Percentiles rank a stretch among this genome's conserved stretches.
Evolutionary conservation across 2,888 invertebrate genomes (phyloP).

Genomic region (Punctoribates punctum): DNA sequence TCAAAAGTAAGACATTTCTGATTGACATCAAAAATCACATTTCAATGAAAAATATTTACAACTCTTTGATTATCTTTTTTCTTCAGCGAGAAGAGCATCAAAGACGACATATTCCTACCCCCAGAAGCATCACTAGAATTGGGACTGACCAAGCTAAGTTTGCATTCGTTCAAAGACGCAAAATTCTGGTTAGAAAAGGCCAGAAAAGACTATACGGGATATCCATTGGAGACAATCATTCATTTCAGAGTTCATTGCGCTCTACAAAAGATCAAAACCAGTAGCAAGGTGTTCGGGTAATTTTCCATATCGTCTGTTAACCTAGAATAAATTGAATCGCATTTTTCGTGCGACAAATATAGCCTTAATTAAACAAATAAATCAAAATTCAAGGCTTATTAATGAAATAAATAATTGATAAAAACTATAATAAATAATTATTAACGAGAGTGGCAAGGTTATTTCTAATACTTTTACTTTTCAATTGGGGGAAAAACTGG

Average conservation of each 20-base stretch:
- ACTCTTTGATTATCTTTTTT: neutral
- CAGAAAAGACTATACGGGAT: constrained; percentile 36
- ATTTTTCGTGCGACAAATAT: too few relatives aligned
- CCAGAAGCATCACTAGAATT: constrained; percentile 83
- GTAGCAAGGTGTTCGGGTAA: neutral
- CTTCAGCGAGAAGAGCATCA: constrained; percentile 63
- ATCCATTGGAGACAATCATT: constrained; percentile 38
- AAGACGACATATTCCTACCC: constrained; percentile 74
- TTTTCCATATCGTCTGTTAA: too few relatives aligned
- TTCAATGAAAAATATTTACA: too few relatives aligned
- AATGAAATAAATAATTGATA: too few relatives aligned
- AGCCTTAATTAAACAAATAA: too few relatives aligned
- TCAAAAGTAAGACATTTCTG: constrained; percentile 11
- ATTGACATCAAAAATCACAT: too few relatives aligned
- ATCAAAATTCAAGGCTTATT: too few relatives aligned
- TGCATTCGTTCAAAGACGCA: constrained; percentile 66
- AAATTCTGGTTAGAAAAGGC: constrained; percentile 63
- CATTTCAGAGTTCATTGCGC: constrained; percentile 41
- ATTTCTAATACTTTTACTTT: too few relatives aligned
- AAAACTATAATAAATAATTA: too few relatives aligned
- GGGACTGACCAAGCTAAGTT: constrained; percentile 70
- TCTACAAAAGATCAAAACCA: constrained; percentile 4
- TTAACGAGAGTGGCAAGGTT: too few relatives aligned
- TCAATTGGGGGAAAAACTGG: too few relatives aligned
- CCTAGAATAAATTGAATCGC: too few relatives aligned